Base-by-base conservation (phyloP, 2,113 vertebrate species). In the Oryctolagus cuniculus region DNA sequence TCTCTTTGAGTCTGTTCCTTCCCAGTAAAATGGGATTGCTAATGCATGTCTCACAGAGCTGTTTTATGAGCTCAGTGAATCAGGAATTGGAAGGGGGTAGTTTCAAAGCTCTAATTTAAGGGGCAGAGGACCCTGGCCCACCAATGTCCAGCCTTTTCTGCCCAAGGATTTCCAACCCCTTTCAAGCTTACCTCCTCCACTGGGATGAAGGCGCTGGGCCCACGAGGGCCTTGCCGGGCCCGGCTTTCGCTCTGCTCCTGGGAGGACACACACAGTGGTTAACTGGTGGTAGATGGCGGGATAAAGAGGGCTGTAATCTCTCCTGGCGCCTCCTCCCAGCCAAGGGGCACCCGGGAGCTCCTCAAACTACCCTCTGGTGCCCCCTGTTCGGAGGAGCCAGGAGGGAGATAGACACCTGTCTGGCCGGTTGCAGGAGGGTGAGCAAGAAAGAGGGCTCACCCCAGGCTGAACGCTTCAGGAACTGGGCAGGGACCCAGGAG, bases 161-260 rank as follows among this genome's bases (percentile, higher is more conserved):
- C n/a, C 44, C 36, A 81, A 58, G 22, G 34, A 34, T 27, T n/a
- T 29, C 53, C 36, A 44, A 78, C 27, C 53, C 79, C 44, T 36
- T 87, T 11, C 73, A 94, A 67, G 36, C 98, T 97, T 81, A 98
- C 98, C 98, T 98, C 98, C 88, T 94, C 97, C 88, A 96, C 94
- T 0, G 98, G 98, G 97, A 98, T 98, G 97, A 98, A 99, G 92
- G 97, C 73, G 0, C 98, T 98, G 70, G 98, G 98, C 0, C 98
- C 97, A 75, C 96, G 94, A 17, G 94, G 94, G 89, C 98, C 96
- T 87, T 96, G 82, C 55, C 7, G 91, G 51, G 96, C 38, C 4
- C 77, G 93, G 77, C 96, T 63, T 21, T 96, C 89, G 51, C 96
- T 95, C 63, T 89, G 69, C 63, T 97, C 98, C 98, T 98, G 25